Conservation (phyloP, 1,140 invertebrate species). For the Nephila pilipes region DNA sequence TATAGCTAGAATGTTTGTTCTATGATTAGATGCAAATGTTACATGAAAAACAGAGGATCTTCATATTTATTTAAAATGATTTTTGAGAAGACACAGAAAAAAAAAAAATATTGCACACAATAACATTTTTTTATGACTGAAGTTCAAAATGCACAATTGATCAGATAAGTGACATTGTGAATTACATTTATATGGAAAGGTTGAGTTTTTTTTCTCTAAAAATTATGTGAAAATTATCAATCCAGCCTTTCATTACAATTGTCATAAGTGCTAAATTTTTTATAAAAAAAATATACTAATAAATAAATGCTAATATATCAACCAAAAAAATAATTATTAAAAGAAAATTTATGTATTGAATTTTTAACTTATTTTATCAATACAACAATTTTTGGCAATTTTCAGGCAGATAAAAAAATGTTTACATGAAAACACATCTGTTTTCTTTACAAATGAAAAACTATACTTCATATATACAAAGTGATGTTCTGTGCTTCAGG, state of each 20-base stretch:
- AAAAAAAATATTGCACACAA: constrained; percentile 52
- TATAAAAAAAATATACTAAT: background rate
- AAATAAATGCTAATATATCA: too few species aligned
- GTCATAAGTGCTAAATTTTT: background rate
- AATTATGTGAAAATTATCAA: constrained; percentile 19
- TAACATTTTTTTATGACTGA: constrained; percentile 39
- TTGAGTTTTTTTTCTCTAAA: too few species aligned
- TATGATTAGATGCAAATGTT: constrained; percentile 38
- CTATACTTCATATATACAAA: background rate
- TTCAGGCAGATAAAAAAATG: too few species aligned
- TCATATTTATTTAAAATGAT: background rate
- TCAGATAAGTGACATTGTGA: background rate
- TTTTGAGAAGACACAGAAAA: background rate
- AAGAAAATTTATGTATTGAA: too few species aligned
- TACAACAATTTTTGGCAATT: too few species aligned
- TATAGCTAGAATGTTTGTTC: constrained; percentile 64
- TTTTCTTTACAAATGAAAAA: background rate
- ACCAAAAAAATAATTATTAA: too few species aligned
- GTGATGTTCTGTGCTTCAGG: background rate
- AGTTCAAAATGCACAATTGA: constrained; percentile 16
- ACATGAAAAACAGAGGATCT: background rate
- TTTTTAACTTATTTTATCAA: too few species aligned
- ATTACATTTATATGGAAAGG: background rate
- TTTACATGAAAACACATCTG: too few species aligned
- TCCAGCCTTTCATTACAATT: background rate